Conservation (phyloP, 2,888 invertebrate genomes). For the Campopleginae sp. region DNA sequence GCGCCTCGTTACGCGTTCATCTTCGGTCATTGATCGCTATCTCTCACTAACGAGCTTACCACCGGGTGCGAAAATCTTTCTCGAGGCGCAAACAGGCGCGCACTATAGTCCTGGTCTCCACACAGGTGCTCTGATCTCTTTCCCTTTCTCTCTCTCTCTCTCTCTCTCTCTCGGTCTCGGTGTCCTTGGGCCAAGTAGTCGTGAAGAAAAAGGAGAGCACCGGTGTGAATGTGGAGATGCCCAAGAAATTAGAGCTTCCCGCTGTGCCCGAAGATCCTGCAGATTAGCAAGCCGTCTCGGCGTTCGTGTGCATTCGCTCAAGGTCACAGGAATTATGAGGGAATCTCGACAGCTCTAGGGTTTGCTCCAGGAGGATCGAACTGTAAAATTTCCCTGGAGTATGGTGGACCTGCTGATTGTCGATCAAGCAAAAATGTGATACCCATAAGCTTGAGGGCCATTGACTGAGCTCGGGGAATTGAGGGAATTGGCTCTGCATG, state of each 20-base stretch:
- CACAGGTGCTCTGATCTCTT: slow-evolving; percentile 34
- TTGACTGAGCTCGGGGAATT: slow-evolving; percentile 23
- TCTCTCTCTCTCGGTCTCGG: slow-evolving; percentile 30
- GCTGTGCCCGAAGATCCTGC: slow-evolving; percentile 48
- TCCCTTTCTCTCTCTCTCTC: neutral
- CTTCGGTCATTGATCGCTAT: slow-evolving; percentile 83
- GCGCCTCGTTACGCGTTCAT: slow-evolving; percentile 81
- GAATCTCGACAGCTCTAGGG: neutral
- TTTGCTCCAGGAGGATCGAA: neutral
- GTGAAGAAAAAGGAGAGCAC: slow-evolving; percentile 30
- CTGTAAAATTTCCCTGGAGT: neutral
- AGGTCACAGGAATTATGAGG: neutral
- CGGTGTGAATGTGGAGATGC: slow-evolving; percentile 47
- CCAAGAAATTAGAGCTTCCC: slow-evolving; percentile 49
- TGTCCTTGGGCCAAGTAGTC: slow-evolving; percentile 34
- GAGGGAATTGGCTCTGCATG: slow-evolving; percentile 37
- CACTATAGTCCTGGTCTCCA: slow-evolving; percentile 48
- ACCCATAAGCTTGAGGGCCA: slow-evolving; percentile 25
- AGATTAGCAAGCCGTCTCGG: slow-evolving; percentile 48
- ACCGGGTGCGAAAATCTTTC: slow-evolving; percentile 81
- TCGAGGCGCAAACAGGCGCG: slow-evolving; percentile 69
- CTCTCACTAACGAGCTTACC: slow-evolving; percentile 82
- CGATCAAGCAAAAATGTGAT: slow-evolving; percentile 3
- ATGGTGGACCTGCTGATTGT: neutral
- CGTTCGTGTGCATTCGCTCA: neutral